Base-by-base conservation (phyloP, 2,797 vertebrate genomes). In the Sardinella longiceps region DNA sequence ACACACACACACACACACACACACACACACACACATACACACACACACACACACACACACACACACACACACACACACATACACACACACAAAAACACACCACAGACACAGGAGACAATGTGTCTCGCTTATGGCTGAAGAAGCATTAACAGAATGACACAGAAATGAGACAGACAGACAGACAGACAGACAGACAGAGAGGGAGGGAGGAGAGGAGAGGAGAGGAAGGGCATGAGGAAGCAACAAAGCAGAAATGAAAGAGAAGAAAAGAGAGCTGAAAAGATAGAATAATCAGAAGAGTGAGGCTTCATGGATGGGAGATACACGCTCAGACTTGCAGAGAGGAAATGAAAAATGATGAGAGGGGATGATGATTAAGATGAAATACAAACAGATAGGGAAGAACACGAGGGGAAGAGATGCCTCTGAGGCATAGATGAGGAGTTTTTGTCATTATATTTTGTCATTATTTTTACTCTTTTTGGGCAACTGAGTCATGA, bases 181-280 rank as follows among this genome's bases (percentile, higher is more conserved):
- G 20, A 25, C 25, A 85, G 88, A 89, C 85, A 92, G 3, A 45
- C 43, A 45, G 43, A 45, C 43, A 45, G 7, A 91, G 92, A 91
- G 90, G 91, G 92, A 93, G n/a, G n/a, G n/a, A n/a, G n/a, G n/a
- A 89, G 39, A 37, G 74, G 15, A 12, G 45, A 7, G 23, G 37
- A n/a, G 48, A 28, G 15, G 82, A 12, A 30, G 1, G 6, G 11
- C 74, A 28, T 30, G 33, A 33, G 30, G 66, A 74, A 37, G 66
- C 30, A 4, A 89, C 74, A 87, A 46, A 77, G 25, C 11, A 18
- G 84, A 53, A 86, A 82, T 82, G 23, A 80, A 48, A 86, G n/a
- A 43, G 39, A 1, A 12, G 5, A 33, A 70, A 15, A 37, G 66
- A 70, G 1, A 20, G 12, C 3, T 4, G 33, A 5, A 70, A 1